Evolutionary conservation across 2,888 invertebrate species (phyloP).

Genomic region (Drosophila merina): DNA sequence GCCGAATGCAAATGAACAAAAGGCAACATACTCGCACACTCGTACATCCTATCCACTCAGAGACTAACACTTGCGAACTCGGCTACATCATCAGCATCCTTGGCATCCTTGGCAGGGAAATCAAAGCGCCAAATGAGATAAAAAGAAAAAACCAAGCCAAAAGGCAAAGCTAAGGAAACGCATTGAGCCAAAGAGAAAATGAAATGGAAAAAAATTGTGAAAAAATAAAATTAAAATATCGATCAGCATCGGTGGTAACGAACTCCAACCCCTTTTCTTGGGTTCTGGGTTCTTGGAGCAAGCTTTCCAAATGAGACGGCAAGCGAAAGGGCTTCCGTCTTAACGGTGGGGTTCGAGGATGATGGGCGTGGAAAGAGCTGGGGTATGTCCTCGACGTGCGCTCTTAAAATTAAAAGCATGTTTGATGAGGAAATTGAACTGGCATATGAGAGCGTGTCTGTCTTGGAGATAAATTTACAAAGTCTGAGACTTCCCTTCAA

Average conservation of each 20-base stretch:
- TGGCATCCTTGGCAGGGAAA: constrained; percentile 69
- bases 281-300: constrained; percentile 30
- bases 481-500: not conserved
- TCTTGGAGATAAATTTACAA: constrained; percentile 1
- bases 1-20: constrained; percentile 78
- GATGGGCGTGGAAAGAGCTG: not conserved
- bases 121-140: constrained; percentile 73
- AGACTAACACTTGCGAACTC: constrained; percentile 17
- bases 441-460: constrained; percentile 53
- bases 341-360: constrained; percentile 12
- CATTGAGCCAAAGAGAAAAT: constrained; percentile 48
- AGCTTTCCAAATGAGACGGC: constrained; percentile 59
- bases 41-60: constrained; percentile 29
- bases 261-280: constrained; percentile 81
- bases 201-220: constrained; percentile 55
- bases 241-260: constrained; percentile 80
- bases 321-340: constrained; percentile 58
- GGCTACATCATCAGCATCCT: constrained; percentile 51
- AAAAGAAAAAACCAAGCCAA: constrained; percentile 47
- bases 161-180: constrained; percentile 76
- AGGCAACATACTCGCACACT: constrained; percentile 52
- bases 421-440: constrained; percentile 77
- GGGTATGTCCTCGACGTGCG: constrained; percentile 60
- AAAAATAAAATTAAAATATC: constrained; percentile 82
- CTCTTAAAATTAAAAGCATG: constrained; percentile 77